Percentiles rank a stretch among this genome's conserved stretches.
phyloP scores from a whole-genome alignment of 2,797 vertebrate genomes.

The Dromococcyx pavoninus region DNA sequence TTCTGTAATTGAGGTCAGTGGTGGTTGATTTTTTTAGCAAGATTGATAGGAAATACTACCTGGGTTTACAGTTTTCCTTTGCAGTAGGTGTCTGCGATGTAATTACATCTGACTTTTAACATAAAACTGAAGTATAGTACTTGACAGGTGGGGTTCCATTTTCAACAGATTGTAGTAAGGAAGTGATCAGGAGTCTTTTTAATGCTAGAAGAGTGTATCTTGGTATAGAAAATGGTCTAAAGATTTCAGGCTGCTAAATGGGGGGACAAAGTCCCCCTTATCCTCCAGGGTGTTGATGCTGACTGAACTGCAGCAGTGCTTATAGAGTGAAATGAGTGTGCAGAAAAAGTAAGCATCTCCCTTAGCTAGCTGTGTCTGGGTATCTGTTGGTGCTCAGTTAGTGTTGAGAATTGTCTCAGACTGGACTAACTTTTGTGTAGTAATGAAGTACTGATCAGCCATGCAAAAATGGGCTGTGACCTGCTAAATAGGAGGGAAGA shows the following conservation, averaged over 20 bases:
- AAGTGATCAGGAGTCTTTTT: background rate
- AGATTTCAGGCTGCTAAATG: background rate
- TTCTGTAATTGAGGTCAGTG: background rate
- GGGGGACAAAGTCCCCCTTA: background rate
- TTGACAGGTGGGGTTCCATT: background rate
- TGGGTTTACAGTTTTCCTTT: background rate
- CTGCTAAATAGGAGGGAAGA: background rate
- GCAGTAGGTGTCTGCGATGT: background rate
- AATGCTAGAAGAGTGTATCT: background rate
- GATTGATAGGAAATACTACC: background rate
- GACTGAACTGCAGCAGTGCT: background rate
- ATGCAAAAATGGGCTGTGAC: background rate
- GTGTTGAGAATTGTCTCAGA: background rate
- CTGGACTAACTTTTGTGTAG: background rate
- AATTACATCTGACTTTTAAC: background rate
- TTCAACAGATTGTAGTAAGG: background rate
- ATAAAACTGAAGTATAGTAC: background rate
- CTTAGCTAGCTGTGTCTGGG: background rate
- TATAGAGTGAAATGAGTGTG: background rate
- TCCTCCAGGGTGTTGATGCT: background rate
- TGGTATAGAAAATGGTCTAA: background rate
- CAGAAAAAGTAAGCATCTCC: background rate
- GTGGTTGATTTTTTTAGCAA: background rate
- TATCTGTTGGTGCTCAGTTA: background rate
- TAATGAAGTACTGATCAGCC: background rate